Evolutionary conservation across 2,888 invertebrate species (phyloP).

Genomic region (Pyrrhia umbra): DNA sequence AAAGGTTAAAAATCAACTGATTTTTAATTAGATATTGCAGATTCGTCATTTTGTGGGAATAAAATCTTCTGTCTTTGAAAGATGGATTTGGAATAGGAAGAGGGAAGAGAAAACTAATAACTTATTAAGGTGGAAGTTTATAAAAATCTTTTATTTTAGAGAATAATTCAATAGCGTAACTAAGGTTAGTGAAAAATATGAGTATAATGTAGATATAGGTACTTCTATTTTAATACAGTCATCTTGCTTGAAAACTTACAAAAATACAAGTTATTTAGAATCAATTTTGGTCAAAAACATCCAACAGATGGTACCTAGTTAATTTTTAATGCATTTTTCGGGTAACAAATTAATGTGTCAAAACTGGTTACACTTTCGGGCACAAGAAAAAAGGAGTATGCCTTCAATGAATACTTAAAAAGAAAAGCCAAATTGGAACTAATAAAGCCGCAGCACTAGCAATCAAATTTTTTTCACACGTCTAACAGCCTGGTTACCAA

Average conservation of each 20-base stretch:
- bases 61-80: not conserved
- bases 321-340: too few species aligned
- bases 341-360: not conserved
- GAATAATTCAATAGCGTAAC: too few species aligned
- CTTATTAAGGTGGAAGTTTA: too few species aligned
- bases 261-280: too few species aligned
- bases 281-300: too few species aligned
- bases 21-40: not conserved
- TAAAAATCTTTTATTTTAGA: too few species aligned
- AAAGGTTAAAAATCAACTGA: not conserved
- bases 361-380: not conserved
- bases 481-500: slow-evolving; percentile 50
- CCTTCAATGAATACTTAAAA: not conserved
- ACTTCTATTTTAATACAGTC: too few species aligned
- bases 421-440: not conserved
- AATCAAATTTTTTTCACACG: slow-evolving; percentile 35
- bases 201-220: too few species aligned
- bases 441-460: not conserved
- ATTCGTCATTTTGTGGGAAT: not conserved
- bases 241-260: too few species aligned
- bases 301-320: too few species aligned
- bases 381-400: not conserved
- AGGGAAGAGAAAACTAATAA: too few species aligned
- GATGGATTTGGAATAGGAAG: not conserved
- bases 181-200: too few species aligned